Evolutionary conservation across 2,797 vertebrate species (phyloP), one percentile per base, ranked within the genome.

Genomic region (Notolabrus celidotus): DNA sequence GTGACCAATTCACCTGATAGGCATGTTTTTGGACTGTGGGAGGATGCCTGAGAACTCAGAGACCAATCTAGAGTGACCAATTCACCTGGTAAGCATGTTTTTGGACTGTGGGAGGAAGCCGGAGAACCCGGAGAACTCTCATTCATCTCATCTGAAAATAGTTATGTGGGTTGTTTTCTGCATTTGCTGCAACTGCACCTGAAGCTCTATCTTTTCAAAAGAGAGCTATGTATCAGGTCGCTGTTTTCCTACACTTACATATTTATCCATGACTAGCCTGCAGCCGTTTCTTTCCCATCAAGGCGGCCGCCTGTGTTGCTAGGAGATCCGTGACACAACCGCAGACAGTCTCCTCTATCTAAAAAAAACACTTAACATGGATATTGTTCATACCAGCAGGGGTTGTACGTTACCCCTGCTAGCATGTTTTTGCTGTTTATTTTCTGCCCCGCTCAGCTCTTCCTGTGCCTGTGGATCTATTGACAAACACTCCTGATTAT

Each of bases 401-500:
- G 57, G 12, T 23, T 12, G 2, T 49, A 15, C n/a, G 3, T 49
- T 23, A 17, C 52, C 57, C n/a, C 58, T 11, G 46, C 19, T 10
- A 22, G 41, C 50, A 38, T 27, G 60, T 70, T 64, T 61, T 23
- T 43, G 45, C 43, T 7, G 25, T 64, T 69, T 38, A 34, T 63
- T 73, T 73, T 69, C 47, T 51, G 54, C 16, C 22, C 58, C 5
- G 19, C 62, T 70, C 57, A 6, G 53, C 58, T 61, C 78, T 67
- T 67, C 45, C 16, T 69, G 71, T 60, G 53, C 67, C 58, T 50
- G 46, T 56, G 76, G 74, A 70, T 79, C 71, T 83, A 82, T 85
- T 74, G 77, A 87, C 80, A 79, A 65, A 77, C 70, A 74, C 39
- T 43, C 39, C 59, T 20, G 61, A 53, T 91, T 80, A 86, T 75